phyloP scores from a whole-genome alignment of 2,888 invertebrate genomes.

The Xestia sexstrigata region DNA sequence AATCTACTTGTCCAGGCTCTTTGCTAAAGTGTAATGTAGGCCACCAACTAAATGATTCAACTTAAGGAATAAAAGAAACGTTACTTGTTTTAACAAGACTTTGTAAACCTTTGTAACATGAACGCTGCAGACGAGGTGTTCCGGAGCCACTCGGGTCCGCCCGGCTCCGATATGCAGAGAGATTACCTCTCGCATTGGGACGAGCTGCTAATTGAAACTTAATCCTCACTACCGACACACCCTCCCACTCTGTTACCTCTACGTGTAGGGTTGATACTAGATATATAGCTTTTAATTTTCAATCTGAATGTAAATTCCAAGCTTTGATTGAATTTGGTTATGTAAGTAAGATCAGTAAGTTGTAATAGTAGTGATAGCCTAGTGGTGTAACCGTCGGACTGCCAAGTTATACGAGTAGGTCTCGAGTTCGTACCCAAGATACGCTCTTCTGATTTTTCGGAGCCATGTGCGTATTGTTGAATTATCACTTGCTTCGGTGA shows the following conservation, averaged over 20 bases:
- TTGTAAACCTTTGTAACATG: background rate
- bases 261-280: constrained; percentile 31
- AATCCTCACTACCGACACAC: constrained; percentile 54
- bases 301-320: background rate
- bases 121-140: background rate
- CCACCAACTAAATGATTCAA: background rate
- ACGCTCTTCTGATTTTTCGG: too few species aligned
- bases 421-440: too few species aligned
- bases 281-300: background rate
- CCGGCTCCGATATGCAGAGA: constrained; percentile 14
- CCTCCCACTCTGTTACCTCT: constrained; percentile 24
- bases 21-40: background rate
- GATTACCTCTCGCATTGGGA: constrained; percentile 15
- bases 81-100: background rate
- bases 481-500: too few species aligned
- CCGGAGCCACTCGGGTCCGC: background rate
- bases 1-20: background rate
- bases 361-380: too few species aligned
- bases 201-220: constrained; percentile 64
- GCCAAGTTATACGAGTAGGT: too few species aligned
- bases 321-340: background rate
- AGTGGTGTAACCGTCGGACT: too few species aligned
- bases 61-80: too few species aligned
- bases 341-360: background rate
- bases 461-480: too few species aligned